Conservation (phyloP, 2,113 vertebrate species). For the Agelaius phoeniceus region DNA sequence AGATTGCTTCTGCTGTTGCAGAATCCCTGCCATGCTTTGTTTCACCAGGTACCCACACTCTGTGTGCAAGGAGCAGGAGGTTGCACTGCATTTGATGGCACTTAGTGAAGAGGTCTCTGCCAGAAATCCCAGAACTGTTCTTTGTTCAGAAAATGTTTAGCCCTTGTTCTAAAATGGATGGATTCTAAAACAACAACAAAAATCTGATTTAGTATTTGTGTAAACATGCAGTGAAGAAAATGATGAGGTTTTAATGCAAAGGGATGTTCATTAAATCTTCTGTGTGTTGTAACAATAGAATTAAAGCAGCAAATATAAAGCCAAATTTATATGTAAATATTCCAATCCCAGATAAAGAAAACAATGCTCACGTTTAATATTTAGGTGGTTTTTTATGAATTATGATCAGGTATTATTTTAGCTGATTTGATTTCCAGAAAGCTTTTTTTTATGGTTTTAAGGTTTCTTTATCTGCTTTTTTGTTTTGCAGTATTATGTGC, state of each 20-base stretch:
- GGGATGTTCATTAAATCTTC: background rate
- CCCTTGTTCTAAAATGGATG: background rate
- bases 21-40: background rate
- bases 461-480: constrained; percentile 12
- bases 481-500: constrained; percentile 94
- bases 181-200: background rate
- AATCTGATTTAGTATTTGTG: background rate
- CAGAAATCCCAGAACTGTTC: background rate
- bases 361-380: background rate
- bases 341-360: background rate
- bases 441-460: background rate
- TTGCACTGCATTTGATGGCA: background rate
- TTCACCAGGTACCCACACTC: rapidly evolving
- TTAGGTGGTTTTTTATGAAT: background rate
- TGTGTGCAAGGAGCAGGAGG: background rate
- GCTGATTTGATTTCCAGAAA: background rate
- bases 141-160: background rate
- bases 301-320: background rate
- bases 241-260: background rate
- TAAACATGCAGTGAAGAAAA: background rate
- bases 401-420: background rate
- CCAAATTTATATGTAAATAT: background rate
- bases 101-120: background rate
- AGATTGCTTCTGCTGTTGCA: background rate
- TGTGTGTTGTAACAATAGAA: background rate